A percentile compares a stretch with the other conserved stretches of the same genome.
phyloP scores from a whole-genome alignment of 2,888 invertebrate species.

The Ennomos quercinarius region DNA sequence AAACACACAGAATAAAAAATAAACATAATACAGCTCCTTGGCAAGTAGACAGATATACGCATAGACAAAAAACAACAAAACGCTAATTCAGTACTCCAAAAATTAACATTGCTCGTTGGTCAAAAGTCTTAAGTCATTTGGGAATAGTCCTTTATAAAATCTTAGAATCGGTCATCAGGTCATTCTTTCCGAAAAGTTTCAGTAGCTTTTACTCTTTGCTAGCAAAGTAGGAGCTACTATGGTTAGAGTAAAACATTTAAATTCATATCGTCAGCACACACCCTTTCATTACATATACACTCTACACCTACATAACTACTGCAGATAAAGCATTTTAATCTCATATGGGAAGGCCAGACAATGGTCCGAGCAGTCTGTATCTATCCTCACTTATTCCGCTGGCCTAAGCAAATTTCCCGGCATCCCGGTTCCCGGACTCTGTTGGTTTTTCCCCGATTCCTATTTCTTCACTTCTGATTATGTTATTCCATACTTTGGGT shows the following conservation, averaged over 20 bases:
- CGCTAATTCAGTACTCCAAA: no score
- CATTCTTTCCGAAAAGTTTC: no score
- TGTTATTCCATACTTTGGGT: slow-evolving; percentile 84
- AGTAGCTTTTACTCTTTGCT: no score
- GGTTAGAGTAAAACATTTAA: neutral
- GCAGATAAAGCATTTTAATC: slow-evolving; percentile 50
- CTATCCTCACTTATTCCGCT: slow-evolving; percentile 81
- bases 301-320: slow-evolving; percentile 22
- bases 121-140: no score
- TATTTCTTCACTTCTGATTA: slow-evolving; percentile 85
- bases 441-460: slow-evolving; percentile 84
- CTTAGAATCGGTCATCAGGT: no score
- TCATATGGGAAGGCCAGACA: slow-evolving; percentile 61
- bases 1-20: no score
- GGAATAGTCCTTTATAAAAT: no score
- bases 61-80: no score
- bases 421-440: slow-evolving; percentile 56
- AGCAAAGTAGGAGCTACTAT: no score
- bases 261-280: neutral
- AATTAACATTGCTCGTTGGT: no score
- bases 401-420: slow-evolving; percentile 85
- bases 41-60: no score
- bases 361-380: slow-evolving; percentile 68
- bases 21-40: no score
- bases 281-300: slow-evolving; percentile 2